Conservation (phyloP, 92 coral and sea anemone genomes). For the Galaxea fascicularis region DNA sequence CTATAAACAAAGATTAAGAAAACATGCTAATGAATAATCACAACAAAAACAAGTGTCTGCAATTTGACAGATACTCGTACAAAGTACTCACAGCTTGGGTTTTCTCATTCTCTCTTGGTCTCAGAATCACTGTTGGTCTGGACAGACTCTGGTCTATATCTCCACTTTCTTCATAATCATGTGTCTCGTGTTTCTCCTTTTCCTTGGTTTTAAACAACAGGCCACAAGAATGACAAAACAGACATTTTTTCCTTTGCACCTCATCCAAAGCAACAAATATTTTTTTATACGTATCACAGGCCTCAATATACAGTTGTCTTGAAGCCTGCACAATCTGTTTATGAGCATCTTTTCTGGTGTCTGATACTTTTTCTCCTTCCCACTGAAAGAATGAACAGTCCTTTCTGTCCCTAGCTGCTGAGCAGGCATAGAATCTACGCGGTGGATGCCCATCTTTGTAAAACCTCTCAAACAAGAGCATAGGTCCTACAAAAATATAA, state of each 20-base stretch:
- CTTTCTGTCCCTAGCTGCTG: slow-evolving; percentile 94
- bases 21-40: background rate
- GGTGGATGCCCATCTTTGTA: slow-evolving; percentile 81
- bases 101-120: slow-evolving; percentile 89
- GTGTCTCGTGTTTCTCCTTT: slow-evolving; percentile 59
- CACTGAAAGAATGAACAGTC: slow-evolving; percentile 95
- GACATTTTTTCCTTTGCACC: slow-evolving; percentile 32
- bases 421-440: slow-evolving; percentile 89
- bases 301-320: slow-evolving; percentile 50
- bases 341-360: slow-evolving; percentile 76
- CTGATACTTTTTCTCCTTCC: slow-evolving; percentile 89
- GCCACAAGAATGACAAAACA: slow-evolving; percentile 89
- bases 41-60: background rate
- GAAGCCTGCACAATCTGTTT: slow-evolving; percentile 76
- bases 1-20: slow-evolving; percentile 54
- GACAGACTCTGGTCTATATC: too few relatives aligned
- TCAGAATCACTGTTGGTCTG: slow-evolving; percentile 83
- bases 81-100: slow-evolving; percentile 84
- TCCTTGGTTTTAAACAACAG: slow-evolving; percentile 61
- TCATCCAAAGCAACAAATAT: slow-evolving; percentile 33
- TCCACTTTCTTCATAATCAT: slow-evolving; percentile 53
- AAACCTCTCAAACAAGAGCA: slow-evolving; percentile 96
- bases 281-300: slow-evolving; percentile 48
- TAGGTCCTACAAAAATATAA: slow-evolving; percentile 80
- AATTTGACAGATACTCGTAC: background rate